Evolutionary conservation across 92 coral and sea anemone species (phyloP), one percentile per base, ranked within the genome.

Genomic region (Nematostella vectensis): DNA sequence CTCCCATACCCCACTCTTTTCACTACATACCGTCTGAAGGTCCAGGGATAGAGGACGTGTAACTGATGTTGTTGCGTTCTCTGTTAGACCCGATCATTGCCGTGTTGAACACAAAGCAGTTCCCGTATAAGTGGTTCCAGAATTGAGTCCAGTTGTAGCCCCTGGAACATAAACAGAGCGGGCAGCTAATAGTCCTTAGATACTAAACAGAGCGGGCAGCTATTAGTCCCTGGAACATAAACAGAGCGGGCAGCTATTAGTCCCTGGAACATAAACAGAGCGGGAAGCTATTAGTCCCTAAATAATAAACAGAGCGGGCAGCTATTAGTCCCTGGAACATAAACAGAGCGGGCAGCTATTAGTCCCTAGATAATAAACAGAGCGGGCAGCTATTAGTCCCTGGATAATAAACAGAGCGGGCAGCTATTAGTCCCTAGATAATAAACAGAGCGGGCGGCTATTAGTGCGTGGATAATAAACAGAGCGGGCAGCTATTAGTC

Each of bases 41-140:
- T 0, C 76, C 76, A 13, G 76, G 56, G n/a, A 45, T 11, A 10
- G 4, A 10, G 18, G 51, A 45, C 18, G 27, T 59, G 37, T 51
- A 65, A 0, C 59, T 27, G 1, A 31, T 9, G 8, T 15, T 6
- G 40, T 33, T 6, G 55, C 19, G 55, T 55, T 55, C 2, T 21
- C 23, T 49, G 6, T 6, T 2, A 1, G 37, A 22, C 2, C 42
- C 74, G 10, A 22, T 44, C 27, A 2, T 22, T 0, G 15, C 10
- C n/a, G 47, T 57, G 48, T 67, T 67, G 10, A 67, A 67, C 2
- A 48, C 27, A 48, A 56, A 67, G 21, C 73, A 67, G 73, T 67
- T 67, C 17, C 73, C 65, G 29, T 67, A 67, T 29, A 17, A 22
- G 24, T 67, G 29, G 22, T 67, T 64, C 65, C 65, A 67, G 62